Evolutionary conservation across 2,113 vertebrate species (phyloP).

Genomic region (Paradisaea rubra): DNA sequence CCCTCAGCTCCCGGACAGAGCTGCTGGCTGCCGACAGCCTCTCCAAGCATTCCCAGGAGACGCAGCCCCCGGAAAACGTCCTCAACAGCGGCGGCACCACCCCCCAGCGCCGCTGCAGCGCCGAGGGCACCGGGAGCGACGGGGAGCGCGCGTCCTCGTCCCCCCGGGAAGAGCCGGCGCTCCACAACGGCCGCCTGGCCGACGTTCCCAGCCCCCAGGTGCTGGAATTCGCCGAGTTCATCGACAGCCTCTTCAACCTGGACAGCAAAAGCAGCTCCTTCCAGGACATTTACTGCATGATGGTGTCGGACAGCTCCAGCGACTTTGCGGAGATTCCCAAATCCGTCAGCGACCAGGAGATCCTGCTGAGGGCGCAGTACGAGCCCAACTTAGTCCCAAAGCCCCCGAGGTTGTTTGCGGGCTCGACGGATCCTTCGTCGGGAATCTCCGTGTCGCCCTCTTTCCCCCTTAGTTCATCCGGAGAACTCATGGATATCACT

Average conservation of each 20-base stretch:
- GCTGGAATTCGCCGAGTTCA: conserved; percentile 95
- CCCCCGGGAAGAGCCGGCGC: conserved; percentile 56
- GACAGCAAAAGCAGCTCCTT: conserved; percentile 92
- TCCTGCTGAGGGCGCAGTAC: conserved; percentile 89
- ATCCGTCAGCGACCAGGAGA: conserved; percentile 81
- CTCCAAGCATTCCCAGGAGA: conserved; percentile 84
- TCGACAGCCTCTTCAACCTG: conserved; percentile 95
- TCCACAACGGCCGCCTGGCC: conserved; percentile 84
- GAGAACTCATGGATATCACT: conserved; percentile 93
- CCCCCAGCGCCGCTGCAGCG: conserved; percentile 65
- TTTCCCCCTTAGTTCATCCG: conserved; percentile 93
- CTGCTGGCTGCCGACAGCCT: conserved; percentile 89
- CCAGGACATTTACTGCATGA: conserved; percentile 89
- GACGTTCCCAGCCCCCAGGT: conserved; percentile 91
- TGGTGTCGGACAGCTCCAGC: conserved; percentile 80
- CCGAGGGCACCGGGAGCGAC: conserved; percentile 45
- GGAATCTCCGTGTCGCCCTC: conserved; percentile 96
- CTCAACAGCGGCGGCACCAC: conserved; percentile 70
- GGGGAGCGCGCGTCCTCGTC: conserved; percentile 40
- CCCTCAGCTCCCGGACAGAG: conserved; percentile 94
- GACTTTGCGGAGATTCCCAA: conserved; percentile 74
- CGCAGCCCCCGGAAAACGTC: conserved; percentile 66
- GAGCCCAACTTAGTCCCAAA: conserved; percentile 97
- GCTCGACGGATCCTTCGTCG: conserved; percentile 92
- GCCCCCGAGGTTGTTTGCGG: conserved; percentile 90